Conservation (phyloP, 2,797 vertebrate genomes). For the Paratrypauchen microcephalus region DNA sequence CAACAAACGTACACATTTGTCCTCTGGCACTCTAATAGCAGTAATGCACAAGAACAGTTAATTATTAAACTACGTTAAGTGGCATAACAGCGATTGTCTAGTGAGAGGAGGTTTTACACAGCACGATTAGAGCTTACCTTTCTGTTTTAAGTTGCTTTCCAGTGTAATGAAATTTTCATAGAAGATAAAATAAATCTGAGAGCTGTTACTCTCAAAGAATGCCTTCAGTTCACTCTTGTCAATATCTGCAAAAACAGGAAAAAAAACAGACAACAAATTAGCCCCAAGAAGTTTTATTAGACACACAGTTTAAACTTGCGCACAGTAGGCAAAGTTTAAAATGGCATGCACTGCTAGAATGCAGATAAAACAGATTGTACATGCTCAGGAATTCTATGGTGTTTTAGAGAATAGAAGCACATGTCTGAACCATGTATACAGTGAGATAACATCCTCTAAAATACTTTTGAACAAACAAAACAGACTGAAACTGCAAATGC, state of each 20-base stretch:
- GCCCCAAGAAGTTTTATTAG: constrained; percentile 2
- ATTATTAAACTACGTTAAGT: constrained; percentile 30
- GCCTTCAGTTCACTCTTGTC: constrained; percentile 93
- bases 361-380: neutral
- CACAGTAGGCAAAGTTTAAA: neutral
- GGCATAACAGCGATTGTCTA: neutral
- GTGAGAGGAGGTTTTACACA: neutral
- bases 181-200: constrained; percentile 99
- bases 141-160: constrained; percentile 98
- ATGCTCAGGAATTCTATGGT: neutral
- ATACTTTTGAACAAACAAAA: neutral
- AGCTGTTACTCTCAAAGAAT: constrained; percentile 97
- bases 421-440: neutral
- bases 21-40: neutral
- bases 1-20: constrained; percentile 3
- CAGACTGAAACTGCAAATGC: too few species aligned
- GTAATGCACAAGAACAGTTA: constrained; percentile 28
- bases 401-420: neutral
- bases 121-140: constrained; percentile 78
- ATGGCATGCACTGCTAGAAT: neutral
- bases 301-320: neutral
- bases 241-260: constrained; percentile 80
- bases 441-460: neutral
- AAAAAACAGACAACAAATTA: neutral
- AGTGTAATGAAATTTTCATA: constrained; percentile 99